Evolutionary conservation across 2,888 invertebrate species (phyloP).

Genomic region (Spodoptera littoralis): DNA sequence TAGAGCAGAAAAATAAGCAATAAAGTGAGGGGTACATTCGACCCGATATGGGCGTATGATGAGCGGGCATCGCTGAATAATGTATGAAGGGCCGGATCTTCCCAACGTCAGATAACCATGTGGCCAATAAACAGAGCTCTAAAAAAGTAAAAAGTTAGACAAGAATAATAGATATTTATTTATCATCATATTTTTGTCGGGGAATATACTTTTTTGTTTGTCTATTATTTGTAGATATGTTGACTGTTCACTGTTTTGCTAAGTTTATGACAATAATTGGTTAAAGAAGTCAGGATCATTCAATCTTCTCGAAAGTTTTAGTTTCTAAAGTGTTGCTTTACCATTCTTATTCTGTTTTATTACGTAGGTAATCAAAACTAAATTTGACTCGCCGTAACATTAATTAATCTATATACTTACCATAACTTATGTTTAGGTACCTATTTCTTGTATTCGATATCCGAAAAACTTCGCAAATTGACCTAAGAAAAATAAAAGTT

Average conservation of each 20-base stretch:
- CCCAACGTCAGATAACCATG: constrained; percentile 54
- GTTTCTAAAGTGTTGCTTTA: no score
- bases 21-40: constrained; percentile 58
- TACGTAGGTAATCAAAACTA: no score
- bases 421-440: no score
- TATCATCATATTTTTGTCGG: constrained; percentile 25
- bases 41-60: constrained; percentile 69
- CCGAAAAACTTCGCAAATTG: neutral
- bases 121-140: constrained; percentile 56
- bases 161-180: constrained; percentile 51
- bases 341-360: no score
- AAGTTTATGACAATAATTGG: no score
- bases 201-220: neutral
- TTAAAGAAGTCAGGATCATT: no score
- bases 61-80: constrained; percentile 70
- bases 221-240: no score
- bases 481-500: constrained; percentile 3
- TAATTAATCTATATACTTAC: no score
- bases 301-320: no score
- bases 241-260: no score
- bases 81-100: constrained; percentile 67
- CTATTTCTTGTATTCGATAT: no score
- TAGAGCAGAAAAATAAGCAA: constrained; percentile 61
- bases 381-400: no score
- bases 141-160: constrained; percentile 42